Conservation (phyloP, 2,797 vertebrate species). For the Halcyon chelicuti region DNA sequence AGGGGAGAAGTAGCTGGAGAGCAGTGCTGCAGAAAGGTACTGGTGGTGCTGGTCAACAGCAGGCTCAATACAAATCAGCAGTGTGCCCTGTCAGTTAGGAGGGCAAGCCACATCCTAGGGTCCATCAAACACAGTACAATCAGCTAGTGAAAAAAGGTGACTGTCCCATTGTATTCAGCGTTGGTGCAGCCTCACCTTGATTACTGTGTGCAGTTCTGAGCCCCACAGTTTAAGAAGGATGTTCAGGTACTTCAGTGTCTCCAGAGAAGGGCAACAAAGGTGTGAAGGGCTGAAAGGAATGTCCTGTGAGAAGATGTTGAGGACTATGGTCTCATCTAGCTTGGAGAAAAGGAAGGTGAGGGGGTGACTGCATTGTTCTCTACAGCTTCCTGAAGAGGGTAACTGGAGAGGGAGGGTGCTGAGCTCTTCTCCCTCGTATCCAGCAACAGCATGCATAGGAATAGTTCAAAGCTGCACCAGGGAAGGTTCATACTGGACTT, state of each 20-base stretch:
- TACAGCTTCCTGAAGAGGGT: not conserved
- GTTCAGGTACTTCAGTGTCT: not conserved
- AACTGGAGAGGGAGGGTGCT: not conserved
- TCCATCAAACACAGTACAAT: not conserved
- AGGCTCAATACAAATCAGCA: not conserved
- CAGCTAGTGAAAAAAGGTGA: too few relatives aligned
- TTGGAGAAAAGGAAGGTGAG: not conserved
- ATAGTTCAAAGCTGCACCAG: not conserved
- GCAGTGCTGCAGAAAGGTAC: not conserved
- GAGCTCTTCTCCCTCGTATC: not conserved
- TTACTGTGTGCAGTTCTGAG: not conserved
- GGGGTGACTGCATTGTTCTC: too few relatives aligned
- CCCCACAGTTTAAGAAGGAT: not conserved
- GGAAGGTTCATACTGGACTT: not conserved
- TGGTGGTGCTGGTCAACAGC: not conserved
- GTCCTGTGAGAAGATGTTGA: not conserved
- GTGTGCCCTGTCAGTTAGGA: not conserved
- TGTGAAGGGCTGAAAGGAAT: not conserved
- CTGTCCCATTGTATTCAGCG: too few relatives aligned
- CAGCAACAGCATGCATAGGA: rapidly evolving
- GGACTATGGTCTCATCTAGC: too few relatives aligned
- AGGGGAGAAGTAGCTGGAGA: not conserved
- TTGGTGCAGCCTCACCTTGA: not conserved
- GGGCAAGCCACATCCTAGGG: not conserved
- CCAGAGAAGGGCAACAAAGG: not conserved